These are phyloP conservation scores for Teleogryllus occipitalis DNA, from an alignment of 1,140 invertebrate genomes.

Conservation along the genomic window DNA sequence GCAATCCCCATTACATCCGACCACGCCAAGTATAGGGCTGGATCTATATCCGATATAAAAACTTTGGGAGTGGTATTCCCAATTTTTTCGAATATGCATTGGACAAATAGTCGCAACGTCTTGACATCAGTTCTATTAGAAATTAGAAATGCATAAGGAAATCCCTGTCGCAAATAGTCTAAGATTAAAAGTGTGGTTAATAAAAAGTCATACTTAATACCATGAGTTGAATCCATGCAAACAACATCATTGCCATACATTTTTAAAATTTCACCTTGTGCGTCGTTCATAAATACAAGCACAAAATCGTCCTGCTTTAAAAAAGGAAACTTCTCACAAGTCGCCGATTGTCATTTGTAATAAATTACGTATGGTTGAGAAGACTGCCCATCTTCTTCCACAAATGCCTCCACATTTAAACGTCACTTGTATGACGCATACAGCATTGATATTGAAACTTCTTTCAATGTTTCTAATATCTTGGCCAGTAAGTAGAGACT, in stretches of 20 bases:
- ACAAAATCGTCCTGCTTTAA: not conserved
- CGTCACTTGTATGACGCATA: conserved; percentile 3
- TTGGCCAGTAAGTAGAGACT: not conserved
- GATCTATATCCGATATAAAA: conserved; percentile 20
- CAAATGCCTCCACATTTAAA: not conserved
- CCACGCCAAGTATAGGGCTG: conserved; percentile 14
- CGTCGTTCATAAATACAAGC: not conserved
- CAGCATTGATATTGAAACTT: too few species aligned
- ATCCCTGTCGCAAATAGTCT: not conserved
- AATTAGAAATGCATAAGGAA: conserved; percentile 8
- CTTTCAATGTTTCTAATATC: not conserved
- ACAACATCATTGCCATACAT: not conserved
- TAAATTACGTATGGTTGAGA: not conserved
- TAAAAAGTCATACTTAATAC: not conserved
- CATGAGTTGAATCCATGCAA: conserved; percentile 7
- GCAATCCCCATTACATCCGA: conserved; percentile 7
- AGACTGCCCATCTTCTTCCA: not conserved
- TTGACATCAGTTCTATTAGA: conserved; percentile 3
- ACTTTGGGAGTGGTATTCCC: not conserved
- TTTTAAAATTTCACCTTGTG: not conserved
- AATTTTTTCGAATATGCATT: not conserved
- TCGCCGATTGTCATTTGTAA: not conserved
- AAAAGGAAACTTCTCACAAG: not conserved
- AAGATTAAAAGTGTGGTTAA: not conserved
- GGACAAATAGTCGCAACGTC: not conserved